Evolutionary conservation across 2,113 vertebrate genomes (phyloP), one percentile per base, ranked within the genome.

Genomic region (Trematomus loennbergii): DNA sequence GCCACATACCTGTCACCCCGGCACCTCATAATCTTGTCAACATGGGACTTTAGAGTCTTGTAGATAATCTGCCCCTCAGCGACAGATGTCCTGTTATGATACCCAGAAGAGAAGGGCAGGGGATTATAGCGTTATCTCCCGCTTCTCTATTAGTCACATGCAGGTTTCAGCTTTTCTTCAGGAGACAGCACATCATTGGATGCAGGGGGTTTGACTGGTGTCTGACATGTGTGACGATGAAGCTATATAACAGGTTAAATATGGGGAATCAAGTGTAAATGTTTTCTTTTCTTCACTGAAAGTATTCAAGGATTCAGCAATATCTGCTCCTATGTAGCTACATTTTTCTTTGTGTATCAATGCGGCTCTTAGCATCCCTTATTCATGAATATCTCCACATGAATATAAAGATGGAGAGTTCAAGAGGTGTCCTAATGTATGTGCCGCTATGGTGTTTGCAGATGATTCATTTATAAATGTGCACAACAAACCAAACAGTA

Each of bases 11-110:
- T 36, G 65, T 86, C 84, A 87, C 80, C 82, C 70, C 79, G 77
- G 74, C 74, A 83, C 76, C 86, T 79, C 74, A 25, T 82, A 88
- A 91, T 86, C 88, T 83, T 87, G 84, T 87, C 87, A 87, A 83
- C 65, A 79, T 81, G 64, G 74, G 87, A 91, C 88, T 88, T 90
- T 50, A 64, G 75, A 74, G 70, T 70, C 8, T 29, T 20, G 70
- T 2, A 64, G 75, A 72, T 84, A 88, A 86, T 87, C 82, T 81
- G 74, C 70, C 70, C 75, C 55, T 85, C 71, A 20, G 88, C 52
- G 29, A 81, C 91, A 91, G 81, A 90, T 87, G 84, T 82, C 55
- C 72, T 77, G 72, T 52, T 78, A 20, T 43, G 88, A 92, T 85
- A 86, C 52, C 29, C 33, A 29, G 13, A 78, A 53, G 67, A 80